phyloP scores from a whole-genome alignment of 2,888 invertebrate species.

The Octodonta nipae region DNA sequence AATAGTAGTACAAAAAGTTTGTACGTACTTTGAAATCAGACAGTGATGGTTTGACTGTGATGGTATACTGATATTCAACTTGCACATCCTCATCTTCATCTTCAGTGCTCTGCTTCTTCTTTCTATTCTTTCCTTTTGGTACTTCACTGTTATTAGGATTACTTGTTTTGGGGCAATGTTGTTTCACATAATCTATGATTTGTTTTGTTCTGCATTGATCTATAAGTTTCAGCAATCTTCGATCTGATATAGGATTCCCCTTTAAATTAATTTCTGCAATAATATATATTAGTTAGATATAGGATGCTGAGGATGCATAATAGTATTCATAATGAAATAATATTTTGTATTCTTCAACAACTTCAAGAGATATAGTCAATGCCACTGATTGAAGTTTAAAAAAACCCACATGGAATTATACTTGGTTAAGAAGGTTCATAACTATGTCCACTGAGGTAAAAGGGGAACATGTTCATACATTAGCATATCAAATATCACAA shows the following conservation, averaged over 20 bases:
- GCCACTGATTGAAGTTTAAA: too few relatives aligned
- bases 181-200: slow-evolving; percentile 61
- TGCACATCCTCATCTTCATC: slow-evolving; percentile 17
- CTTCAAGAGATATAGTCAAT: not conserved
- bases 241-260: slow-evolving; percentile 60
- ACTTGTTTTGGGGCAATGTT: slow-evolving; percentile 42
- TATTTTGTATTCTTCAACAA: not conserved
- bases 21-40: slow-evolving; percentile 15
- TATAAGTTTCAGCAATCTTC: slow-evolving; percentile 58
- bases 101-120: slow-evolving; percentile 26
- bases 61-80: slow-evolving; percentile 26
- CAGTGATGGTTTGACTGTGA: slow-evolving; percentile 24
- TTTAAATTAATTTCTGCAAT: slow-evolving; percentile 56
- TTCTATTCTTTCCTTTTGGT: slow-evolving; percentile 28
- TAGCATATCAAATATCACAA: too few relatives aligned
- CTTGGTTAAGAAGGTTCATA: too few relatives aligned
- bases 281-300: not conserved
- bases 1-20: not conserved
- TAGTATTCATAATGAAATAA: too few relatives aligned
- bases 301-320: too few relatives aligned
- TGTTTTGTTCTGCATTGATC: slow-evolving; percentile 64
- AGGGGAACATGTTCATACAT: too few relatives aligned
- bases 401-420: too few relatives aligned
- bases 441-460: too few relatives aligned
- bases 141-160: slow-evolving; percentile 4